Base-by-base conservation (phyloP, 2,888 invertebrate genomes). In the Eucera pruinosa region DNA sequence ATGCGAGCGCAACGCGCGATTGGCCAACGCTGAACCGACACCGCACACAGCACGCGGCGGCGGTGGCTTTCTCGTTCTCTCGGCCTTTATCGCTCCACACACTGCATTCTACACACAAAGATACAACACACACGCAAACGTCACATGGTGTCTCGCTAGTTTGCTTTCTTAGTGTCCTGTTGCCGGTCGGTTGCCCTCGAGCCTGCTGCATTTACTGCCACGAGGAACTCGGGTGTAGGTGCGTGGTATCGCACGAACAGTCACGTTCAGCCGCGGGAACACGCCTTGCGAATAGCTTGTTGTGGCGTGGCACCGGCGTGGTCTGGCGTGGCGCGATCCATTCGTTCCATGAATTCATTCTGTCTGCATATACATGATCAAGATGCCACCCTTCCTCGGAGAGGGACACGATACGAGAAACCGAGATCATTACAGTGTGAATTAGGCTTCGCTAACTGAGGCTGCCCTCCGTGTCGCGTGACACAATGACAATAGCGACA, bases 1-100 rank as follows among this genome's bases (percentile, higher is more conserved):
- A 91, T 90, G 90, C 90, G 90, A 90, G 89, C 89, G 88, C 86
- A 81, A 83, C 81, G 81, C 82, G 74, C 86, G 89, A 89, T 91
- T 91, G 90, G 90, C 89, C 84, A 91, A 91, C 87, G 64, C 61
- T 57, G 74, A 67, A 45, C 61, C 81, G 74, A 74, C 77, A 70
- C 68, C n/a, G 45, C 23, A 47, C 45, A 45, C 80, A 41, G 45
- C 61, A 57, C 68, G 55, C 68, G 64, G 15, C 68, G 64, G 15
- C 41, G 41, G 48, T 67, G 64, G 76, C 70, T 67, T 57, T 80
- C 67, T 83, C 73, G 67, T 65, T 75, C 70, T 80, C 73, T 41
- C 61, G 43, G 58, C 47, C 60, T 65, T 78, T 78, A 76, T 77
- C 48, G 47, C 25, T 36, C 30, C 11, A 0, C 20, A 47, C 45